A percentile compares a stretch with the other conserved stretches of the same genome.
Evolutionary conservation across 2,797 vertebrate genomes (phyloP).

Genomic region (Kryptopterus vitreolus): DNA sequence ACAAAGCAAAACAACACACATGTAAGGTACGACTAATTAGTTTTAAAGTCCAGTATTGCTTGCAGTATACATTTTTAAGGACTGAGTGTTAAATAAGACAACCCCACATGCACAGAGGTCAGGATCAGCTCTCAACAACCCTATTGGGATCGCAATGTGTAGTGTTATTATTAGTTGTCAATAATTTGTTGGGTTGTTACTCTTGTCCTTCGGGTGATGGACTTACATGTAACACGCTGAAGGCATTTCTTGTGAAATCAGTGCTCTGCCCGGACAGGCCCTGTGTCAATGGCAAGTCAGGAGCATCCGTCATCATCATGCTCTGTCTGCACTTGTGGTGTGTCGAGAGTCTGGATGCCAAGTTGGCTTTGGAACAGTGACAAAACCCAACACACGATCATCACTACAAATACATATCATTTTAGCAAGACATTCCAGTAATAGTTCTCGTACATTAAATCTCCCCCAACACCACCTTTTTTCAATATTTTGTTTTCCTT

Average conservation of each 20-base stretch:
- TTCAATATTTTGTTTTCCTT: conserved; percentile 26
- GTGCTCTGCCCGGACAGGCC: conserved; percentile 44
- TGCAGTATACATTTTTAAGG: background rate
- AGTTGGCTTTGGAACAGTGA: conserved; percentile 41
- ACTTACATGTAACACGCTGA: background rate
- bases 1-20: conserved; percentile 3
- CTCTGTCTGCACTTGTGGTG: conserved; percentile 52
- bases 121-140: too few relatives aligned
- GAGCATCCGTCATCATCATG: conserved; percentile 41
- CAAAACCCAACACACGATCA: conserved; percentile 47
- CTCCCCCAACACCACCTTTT: background rate
- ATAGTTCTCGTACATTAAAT: conserved; percentile 20
- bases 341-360: conserved; percentile 41
- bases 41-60: background rate
- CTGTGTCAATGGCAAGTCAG: conserved; percentile 39
- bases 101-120: background rate
- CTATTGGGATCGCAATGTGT: background rate
- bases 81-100: background rate
- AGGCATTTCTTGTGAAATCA: conserved; percentile 37
- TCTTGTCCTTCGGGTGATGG: conserved; percentile 19
- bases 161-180: background rate
- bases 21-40: background rate
- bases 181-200: background rate
- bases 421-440: conserved; percentile 51
- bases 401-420: conserved; percentile 37